These are phyloP conservation scores for Dreissena polymorpha DNA, from an alignment of 1,140 invertebrate genomes.

Conservation along the genomic window DNA sequence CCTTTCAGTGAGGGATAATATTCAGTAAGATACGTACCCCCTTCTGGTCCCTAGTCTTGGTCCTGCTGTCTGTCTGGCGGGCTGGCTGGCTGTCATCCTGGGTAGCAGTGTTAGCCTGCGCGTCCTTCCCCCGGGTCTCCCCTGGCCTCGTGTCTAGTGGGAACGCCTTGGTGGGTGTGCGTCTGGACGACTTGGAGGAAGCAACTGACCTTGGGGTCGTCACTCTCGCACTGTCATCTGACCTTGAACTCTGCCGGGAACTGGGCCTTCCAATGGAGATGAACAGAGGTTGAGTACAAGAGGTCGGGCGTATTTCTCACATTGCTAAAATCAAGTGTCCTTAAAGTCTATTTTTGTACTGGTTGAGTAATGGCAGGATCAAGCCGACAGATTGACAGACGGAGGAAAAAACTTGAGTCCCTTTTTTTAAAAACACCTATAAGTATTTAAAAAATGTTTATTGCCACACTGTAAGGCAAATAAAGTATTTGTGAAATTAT, in stretches of 20 bases:
- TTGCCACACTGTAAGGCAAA: too few relatives aligned
- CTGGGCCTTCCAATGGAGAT: constrained; percentile 18
- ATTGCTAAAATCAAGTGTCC: too few relatives aligned
- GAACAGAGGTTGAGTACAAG: neutral
- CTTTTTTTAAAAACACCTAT: too few relatives aligned
- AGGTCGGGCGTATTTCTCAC: too few relatives aligned
- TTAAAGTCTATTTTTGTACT: too few relatives aligned
- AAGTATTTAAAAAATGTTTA: too few relatives aligned
- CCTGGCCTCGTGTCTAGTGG: constrained; percentile 34
- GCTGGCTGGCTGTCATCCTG: constrained; percentile 32
- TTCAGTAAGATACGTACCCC: neutral
- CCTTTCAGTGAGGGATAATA: too few relatives aligned
- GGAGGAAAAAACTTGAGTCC: too few relatives aligned
- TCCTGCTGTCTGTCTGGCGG: constrained; percentile 9
- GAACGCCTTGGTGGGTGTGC: constrained; percentile 53
- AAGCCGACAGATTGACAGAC: too few relatives aligned
- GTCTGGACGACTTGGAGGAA: constrained; percentile 35
- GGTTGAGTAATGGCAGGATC: too few relatives aligned
- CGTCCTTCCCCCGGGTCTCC: constrained; percentile 9
- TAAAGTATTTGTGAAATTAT: too few relatives aligned
- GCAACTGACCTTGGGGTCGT: constrained; percentile 44
- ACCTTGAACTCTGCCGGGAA: constrained; percentile 45
- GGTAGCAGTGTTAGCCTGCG: constrained; percentile 28
- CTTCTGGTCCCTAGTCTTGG: constrained; percentile 36
- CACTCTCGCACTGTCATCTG: constrained; percentile 42